Base-by-base conservation (phyloP, 1,140 invertebrate species). In the Brachionus plicatilis region DNA sequence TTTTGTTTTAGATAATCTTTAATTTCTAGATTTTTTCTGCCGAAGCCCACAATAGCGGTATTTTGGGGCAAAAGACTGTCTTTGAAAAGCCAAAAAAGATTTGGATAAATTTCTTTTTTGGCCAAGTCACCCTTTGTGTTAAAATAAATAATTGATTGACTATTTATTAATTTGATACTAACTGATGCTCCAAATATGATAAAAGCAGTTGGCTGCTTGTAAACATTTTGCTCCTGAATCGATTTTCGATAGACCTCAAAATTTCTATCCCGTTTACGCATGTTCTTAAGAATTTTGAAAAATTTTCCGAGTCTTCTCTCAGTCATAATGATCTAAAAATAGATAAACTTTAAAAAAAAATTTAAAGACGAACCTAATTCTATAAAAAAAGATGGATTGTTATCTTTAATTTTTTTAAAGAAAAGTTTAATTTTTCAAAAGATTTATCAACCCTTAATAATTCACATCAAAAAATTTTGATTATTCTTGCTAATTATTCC, bases 81-180 rank as follows among this genome's bases (percentile, higher is more conserved):
- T 68, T 94, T 92, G 87, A 93, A 98, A 3, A 99, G 90, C 92
- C 94, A 95, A 97, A 97, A 99, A 84, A 99, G 90, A 11, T 97
- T 98, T 14, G 97, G 97, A 89, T 98, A 99, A 87, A 99, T 99
- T 90, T 99, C 99, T 90, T 99, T 99, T 88, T 94, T 96, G 0
- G 97, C 97, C 86, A 99, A 91, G 90, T 99, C 97, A 80, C 97
- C 97, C 89, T 89, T 84, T 79, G 41, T 24, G 3, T 66, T 82
- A 7, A 45, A 37, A 8, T 11, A 43, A 65, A 66, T 33, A 83
- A 8, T 66, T 70, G 0, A 66, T 9, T 56, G 17, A 20, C 29
- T 29, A 47, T 24, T 29, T n/a, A 37, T 80, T 65, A 37, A 41
- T 6, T 82, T 20, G 6, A 78, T 37, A 86, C 85, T 85, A 85